A percentile compares a stretch with the other conserved stretches of the same genome.
Evolutionary conservation across 92 coral and sea anemone genomes (phyloP).

Genomic region (Bergia sp.): DNA sequence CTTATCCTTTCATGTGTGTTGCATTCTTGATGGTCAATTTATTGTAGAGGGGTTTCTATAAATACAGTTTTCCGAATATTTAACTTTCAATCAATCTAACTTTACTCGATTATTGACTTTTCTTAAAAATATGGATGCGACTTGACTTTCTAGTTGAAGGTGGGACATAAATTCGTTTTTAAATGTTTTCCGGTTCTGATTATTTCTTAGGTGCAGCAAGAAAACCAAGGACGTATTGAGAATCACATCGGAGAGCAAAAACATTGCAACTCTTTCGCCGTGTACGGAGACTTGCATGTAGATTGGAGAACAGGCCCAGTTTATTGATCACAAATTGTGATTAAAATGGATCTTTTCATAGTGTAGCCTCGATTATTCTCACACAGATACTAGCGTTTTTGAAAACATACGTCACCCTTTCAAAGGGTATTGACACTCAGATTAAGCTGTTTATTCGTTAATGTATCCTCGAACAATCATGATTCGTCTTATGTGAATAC

Average conservation of each 20-base stretch:
- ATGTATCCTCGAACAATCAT: neutral
- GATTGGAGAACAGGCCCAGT: neutral
- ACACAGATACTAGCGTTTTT: neutral
- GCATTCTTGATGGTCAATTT: too few species aligned
- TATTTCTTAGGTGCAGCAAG: constrained; percentile 12
- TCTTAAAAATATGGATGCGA: too few species aligned
- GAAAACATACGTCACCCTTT: neutral
- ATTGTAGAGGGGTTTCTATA: too few species aligned
- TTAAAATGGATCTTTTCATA: too few species aligned
- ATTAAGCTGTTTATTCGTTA: neutral
- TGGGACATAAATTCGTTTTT: too few species aligned
- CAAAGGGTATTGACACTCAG: neutral
- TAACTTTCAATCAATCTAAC: too few species aligned
- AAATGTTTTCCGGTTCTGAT: neutral
- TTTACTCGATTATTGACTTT: too few species aligned
- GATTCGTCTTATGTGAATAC: neutral
- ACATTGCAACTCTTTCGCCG: neutral
- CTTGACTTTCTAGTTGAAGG: too few species aligned
- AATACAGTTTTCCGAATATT: too few species aligned
- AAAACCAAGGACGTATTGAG: constrained; percentile 15
- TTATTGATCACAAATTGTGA: neutral
- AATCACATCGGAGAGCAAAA: neutral
- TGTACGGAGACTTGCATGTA: too few species aligned
- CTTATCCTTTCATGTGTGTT: too few species aligned
- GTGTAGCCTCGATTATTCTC: neutral